Conservation (phyloP, 1,140 invertebrate genomes). For the Drosophila sp. region DNA sequence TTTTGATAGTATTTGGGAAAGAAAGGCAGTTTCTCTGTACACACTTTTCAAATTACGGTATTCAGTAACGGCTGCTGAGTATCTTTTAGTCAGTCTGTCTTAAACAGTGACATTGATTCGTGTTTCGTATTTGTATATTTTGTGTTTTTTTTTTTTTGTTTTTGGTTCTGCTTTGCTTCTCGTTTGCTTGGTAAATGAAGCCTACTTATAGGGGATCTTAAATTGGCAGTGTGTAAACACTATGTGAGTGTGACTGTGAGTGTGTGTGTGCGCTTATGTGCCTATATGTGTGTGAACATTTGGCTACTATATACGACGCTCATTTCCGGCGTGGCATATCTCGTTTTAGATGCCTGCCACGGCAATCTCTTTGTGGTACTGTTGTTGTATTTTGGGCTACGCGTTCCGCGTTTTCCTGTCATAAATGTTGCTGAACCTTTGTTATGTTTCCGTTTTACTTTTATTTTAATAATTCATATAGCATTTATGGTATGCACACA, state of each 20-base stretch:
- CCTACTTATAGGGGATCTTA: conserved; percentile 78
- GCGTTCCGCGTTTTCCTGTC: conserved; percentile 82
- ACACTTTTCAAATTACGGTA: too few relatives aligned
- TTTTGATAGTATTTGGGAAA: too few relatives aligned
- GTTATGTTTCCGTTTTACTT: conserved; percentile 82
- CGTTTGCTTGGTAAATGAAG: conserved; percentile 70
- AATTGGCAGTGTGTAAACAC: conserved; percentile 76
- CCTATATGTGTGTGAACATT: conserved; percentile 34
- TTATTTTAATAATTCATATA: conserved; percentile 83
- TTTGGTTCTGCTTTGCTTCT: conserved; percentile 13
- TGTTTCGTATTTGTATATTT: neutral
- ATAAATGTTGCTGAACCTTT: conserved; percentile 81
- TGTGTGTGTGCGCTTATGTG: conserved; percentile 19
- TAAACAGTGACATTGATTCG: neutral
- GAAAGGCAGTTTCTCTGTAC: too few relatives aligned
- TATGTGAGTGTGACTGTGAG: conserved; percentile 1
- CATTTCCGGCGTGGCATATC: conserved; percentile 82
- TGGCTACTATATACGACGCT: conserved; percentile 59
- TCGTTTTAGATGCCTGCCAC: conserved; percentile 81
- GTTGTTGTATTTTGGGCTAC: conserved; percentile 35
- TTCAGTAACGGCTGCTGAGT: too few relatives aligned
- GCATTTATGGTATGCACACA: conserved; percentile 77
- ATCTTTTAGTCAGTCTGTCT: conserved; percentile 7
- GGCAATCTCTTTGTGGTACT: conserved; percentile 74
- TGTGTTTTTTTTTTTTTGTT: conserved; percentile 10